Evolutionary conservation across 1,140 invertebrate species (phyloP).

Genomic region (Wasmannia auropunctata): DNA sequence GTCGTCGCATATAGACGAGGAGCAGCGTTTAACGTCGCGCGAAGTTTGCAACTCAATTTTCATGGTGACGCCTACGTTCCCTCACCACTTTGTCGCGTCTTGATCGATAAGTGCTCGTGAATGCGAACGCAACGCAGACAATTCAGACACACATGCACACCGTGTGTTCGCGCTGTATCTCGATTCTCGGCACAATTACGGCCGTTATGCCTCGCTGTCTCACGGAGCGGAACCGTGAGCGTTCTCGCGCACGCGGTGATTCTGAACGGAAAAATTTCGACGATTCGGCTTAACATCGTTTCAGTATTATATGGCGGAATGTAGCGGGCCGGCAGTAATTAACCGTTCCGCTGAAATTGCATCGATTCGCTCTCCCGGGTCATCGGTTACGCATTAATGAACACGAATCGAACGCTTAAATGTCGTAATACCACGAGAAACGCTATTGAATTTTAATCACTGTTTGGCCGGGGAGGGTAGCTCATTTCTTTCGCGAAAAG

Average conservation of each 20-base stretch:
- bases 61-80: slow-evolving; percentile 27
- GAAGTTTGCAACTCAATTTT: slow-evolving; percentile 41
- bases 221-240: not conserved
- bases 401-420: slow-evolving; percentile 14
- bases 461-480: not conserved
- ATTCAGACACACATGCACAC: not conserved
- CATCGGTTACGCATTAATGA: slow-evolving; percentile 8
- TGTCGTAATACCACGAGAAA: not conserved
- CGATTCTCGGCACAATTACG: slow-evolving; percentile 31
- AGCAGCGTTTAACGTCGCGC: slow-evolving; percentile 15
- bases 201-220: not conserved
- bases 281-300: not conserved
- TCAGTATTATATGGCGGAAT: not conserved
- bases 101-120: slow-evolving; percentile 30
- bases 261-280: slow-evolving; percentile 3
- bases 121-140: not conserved
- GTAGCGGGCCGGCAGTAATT: slow-evolving; percentile 12
- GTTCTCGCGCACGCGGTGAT: not conserved
- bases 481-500: too few relatives aligned
- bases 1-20: not conserved
- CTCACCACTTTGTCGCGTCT: slow-evolving; percentile 15
- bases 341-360: slow-evolving; percentile 10
- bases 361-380: slow-evolving; percentile 6
- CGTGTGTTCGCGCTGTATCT: not conserved
- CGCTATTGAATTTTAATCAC: not conserved